Base-by-base conservation (phyloP, 2,797 vertebrate genomes). In the Galaxias olidus region DNA sequence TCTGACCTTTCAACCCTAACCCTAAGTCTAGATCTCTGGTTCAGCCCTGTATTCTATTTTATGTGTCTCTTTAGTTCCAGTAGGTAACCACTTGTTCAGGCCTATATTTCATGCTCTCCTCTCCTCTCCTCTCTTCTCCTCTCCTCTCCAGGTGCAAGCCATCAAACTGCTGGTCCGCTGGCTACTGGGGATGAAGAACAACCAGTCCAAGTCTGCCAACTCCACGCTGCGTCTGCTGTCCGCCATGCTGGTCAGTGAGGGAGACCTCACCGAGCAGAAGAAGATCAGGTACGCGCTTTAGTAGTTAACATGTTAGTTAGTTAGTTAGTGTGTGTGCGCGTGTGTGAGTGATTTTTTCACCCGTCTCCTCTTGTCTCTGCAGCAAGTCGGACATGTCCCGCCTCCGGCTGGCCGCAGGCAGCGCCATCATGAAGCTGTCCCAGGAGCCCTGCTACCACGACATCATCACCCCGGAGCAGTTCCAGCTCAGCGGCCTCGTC, bases 341-440 rank as follows among this genome's bases (percentile, higher is more conserved):
- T 30, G 30, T 3, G 30, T 30, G 30, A 2, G 30, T 30, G 30
- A 30, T 30, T 69, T 48, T 4, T 14, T 9, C 0, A 10, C 56
- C n/a, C 45, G 73, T 69, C 43, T 61, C 18, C 77, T 17, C 63
- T 60, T 48, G 19, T 69, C 45, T 41, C 83, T 77, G 15, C 89
- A 99, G 98, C 88, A 99, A 99, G 88, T 99, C 98, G 8, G 98
- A 99, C 88, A 99, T 99, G 98, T 99, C 98, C 81, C 96, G 97
- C 62, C 91, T 99, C 87, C 93, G 98, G 88, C 89, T 99, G 89
- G 94, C 96, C 65, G 96, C 98, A 74, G 98, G 97, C 65, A 93
- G 96, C 84, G 98, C 98, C 89, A 99, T 99, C 79, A 95, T 99
- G 96, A 99, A 99, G 89, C 89, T 99, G 89, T 96, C 97, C 66